A percentile compares a stretch with the other conserved stretches of the same genome.
phyloP scores from a whole-genome alignment of 2,113 vertebrate species.

The Oreotragus oreotragus region DNA sequence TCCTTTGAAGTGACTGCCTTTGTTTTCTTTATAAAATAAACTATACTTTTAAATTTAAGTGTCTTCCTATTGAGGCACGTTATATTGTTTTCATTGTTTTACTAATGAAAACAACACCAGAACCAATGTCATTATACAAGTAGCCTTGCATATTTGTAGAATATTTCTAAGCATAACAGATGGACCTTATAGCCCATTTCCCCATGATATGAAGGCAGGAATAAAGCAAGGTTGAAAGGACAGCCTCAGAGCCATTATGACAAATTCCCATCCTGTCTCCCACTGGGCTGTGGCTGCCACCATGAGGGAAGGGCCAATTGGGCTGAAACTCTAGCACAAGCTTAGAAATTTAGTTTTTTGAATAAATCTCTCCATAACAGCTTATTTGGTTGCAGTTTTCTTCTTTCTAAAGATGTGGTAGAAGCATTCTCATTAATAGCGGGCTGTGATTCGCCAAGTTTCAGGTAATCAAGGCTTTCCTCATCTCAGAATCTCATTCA shows the following conservation, averaged over 20 bases:
- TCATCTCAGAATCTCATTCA: background rate
- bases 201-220: background rate
- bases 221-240: background rate
- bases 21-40: background rate
- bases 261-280: background rate
- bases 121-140: background rate
- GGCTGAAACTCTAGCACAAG: background rate
- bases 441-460: background rate
- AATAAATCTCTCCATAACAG: background rate
- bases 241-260: background rate
- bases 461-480: background rate
- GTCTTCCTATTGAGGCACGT: background rate
- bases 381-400: background rate
- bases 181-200: background rate
- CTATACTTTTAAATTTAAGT: background rate
- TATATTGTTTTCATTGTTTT: background rate
- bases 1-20: background rate
- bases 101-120: background rate
- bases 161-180: background rate
- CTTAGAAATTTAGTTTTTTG: background rate
- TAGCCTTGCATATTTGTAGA: background rate
- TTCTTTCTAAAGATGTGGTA: background rate
- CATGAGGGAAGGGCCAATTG: fast-evolving
- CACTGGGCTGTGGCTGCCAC: no score
- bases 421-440: background rate